A percentile compares a stretch with the other conserved stretches of the same genome.
Evolutionary conservation across 1,140 invertebrate genomes (phyloP).

Genomic region (Pseudoatta argentina): DNA sequence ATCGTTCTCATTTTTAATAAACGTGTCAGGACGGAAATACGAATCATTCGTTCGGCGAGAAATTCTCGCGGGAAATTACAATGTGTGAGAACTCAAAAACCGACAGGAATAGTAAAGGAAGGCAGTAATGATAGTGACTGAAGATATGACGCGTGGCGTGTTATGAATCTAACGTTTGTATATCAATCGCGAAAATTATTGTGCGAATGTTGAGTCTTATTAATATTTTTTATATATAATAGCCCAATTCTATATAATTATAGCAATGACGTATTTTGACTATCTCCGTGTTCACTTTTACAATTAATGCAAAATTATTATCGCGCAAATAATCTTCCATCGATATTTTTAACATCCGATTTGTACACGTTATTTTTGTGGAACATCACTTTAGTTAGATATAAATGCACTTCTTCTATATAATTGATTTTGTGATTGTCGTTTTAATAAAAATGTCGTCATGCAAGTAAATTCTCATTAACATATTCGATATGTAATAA

Average conservation of each 20-base stretch:
- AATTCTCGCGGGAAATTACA: constrained; percentile 9
- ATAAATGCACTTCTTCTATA: background rate
- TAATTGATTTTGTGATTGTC: constrained; percentile 12
- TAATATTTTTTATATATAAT: too few species aligned
- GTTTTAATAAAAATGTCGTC: background rate
- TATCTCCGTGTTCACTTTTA: background rate
- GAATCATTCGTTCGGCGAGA: background rate
- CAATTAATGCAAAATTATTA: background rate
- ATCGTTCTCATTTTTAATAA: background rate
- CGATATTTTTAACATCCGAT: background rate
- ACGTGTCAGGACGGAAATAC: background rate
- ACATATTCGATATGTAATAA: background rate
- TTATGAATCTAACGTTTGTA: background rate
- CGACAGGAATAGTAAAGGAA: background rate
- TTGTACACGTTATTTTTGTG: background rate
- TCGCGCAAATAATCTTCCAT: background rate
- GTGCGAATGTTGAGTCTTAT: background rate
- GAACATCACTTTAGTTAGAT: background rate
- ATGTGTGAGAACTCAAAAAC: background rate
- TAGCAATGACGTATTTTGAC: background rate
- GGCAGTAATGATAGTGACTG: background rate
- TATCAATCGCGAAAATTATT: background rate
- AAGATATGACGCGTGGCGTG: background rate
- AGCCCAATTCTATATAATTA: background rate
- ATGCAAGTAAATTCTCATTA: background rate